A percentile compares a stretch with the other conserved stretches of the same genome.
Conservation (phyloP, 2,797 vertebrate species). For the Sciurus vulgaris region DNA sequence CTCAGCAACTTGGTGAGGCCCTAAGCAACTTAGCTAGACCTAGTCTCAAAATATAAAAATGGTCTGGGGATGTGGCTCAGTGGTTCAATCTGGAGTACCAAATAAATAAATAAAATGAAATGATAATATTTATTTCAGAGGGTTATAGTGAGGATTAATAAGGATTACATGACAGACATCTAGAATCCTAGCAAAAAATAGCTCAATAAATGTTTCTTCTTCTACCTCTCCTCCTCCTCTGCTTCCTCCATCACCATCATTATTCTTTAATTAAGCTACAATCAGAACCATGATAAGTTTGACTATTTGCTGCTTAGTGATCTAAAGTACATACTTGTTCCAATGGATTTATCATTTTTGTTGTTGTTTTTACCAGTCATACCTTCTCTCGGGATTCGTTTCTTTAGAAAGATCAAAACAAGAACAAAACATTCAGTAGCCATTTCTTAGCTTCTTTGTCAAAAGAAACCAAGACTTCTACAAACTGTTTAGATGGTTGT, state of each 20-base stretch:
- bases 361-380: neutral
- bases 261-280: slow-evolving; percentile 63
- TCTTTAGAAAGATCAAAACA: slow-evolving; percentile 64
- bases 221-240: neutral
- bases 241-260: neutral
- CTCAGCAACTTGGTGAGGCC: too few relatives aligned
- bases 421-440: neutral
- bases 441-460: neutral
- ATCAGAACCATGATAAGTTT: neutral
- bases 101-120: too few relatives aligned
- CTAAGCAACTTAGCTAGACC: too few relatives aligned
- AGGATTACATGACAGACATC: neutral
- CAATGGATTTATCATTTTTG: slow-evolving; percentile 59
- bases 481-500: neutral
- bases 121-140: neutral
- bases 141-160: neutral
- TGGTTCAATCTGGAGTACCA: too few relatives aligned
- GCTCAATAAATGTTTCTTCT: neutral
- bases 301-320: slow-evolving; percentile 62
- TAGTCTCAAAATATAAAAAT: too few relatives aligned
- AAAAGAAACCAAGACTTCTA: slow-evolving; percentile 32
- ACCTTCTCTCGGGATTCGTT: neutral
- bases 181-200: neutral
- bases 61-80: too few relatives aligned
- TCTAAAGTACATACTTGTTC: neutral